Evolutionary conservation across 2,797 vertebrate species (phyloP), one percentile per base, ranked within the genome.

Genomic region (Sebastes wilsoni): DNA sequence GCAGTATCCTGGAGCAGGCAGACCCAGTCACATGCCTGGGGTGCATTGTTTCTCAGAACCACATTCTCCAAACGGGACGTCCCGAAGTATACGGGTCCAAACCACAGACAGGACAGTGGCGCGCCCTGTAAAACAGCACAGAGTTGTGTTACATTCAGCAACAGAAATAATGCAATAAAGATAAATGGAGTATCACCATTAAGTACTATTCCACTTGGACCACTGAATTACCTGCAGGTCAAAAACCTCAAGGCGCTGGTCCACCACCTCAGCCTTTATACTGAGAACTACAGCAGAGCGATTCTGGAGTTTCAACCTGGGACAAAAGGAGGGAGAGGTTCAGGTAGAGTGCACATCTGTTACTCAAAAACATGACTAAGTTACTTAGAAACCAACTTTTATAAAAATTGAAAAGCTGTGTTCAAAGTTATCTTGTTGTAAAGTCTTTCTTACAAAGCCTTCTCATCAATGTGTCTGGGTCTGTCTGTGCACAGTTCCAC

Each of bases 11-110:
- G 80, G 8, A 89, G 65, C 56, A 89, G 36, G 34, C 87, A 89
- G 67, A 94, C 79, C 94, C 93, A 94, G 81, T 93, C 83, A 71
- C 92, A 93, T 0, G 79, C 55, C 30, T 75, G 61, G 2, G 92
- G 91, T 6, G 75, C 10, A 16, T 77, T 89, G 79, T 94, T 94
- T 42, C 58, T 89, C 28, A 94, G 69, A 62, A 94, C 60, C 52
- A 94, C 76, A 2, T 56, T 83, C 77, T 92, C 49, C 34, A 89
- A 70, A 1, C 38, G 1, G 59, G 86, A 87, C 1, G 93, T 92
- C 5, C 93, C 92, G 66, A 90, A 91, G 83, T 93, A 93, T 2
- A 81, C 65, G 1, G 90, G 86, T 64, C 92, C 92, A 71, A 94
- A 93, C 79, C 80, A 82, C 66, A 94, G 67, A 55, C 85, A 87